These are phyloP conservation scores for Griposia aprilina DNA, from an alignment of 2,888 invertebrate genomes.

Conservation along the genomic window DNA sequence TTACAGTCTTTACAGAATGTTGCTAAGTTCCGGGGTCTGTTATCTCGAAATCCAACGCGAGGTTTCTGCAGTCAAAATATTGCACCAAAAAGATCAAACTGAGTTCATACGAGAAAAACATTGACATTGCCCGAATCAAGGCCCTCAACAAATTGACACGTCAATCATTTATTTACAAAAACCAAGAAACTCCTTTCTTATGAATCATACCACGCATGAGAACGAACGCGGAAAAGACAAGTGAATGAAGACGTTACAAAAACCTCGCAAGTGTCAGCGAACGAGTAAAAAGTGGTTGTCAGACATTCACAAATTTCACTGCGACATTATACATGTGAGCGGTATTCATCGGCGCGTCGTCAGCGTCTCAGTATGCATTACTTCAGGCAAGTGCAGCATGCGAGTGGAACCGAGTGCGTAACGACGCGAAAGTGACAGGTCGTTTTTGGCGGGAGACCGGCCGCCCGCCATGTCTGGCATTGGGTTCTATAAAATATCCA, in stretches of 20 bases:
- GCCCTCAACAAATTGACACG: slow-evolving; percentile 56
- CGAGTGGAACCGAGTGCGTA: slow-evolving; percentile 69
- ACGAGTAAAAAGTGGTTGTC: slow-evolving; percentile 77
- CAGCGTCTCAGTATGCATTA: slow-evolving; percentile 69
- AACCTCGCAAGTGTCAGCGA: slow-evolving; percentile 73
- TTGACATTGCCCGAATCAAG: slow-evolving; percentile 56
- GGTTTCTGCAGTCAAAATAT: not conserved
- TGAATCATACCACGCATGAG: slow-evolving; percentile 69
- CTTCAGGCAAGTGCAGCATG: slow-evolving; percentile 69
- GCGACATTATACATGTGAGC: slow-evolving; percentile 54
- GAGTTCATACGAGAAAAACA: slow-evolving; percentile 39
- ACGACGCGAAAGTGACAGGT: slow-evolving; percentile 79
- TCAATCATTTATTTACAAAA: slow-evolving; percentile 66
- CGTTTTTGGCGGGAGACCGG: slow-evolving; percentile 78
- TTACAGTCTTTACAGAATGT: not conserved
- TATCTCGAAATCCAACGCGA: not conserved
- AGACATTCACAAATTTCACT: slow-evolving; percentile 70
- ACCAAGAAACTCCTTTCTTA: slow-evolving; percentile 62
- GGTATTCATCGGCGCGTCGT: slow-evolving; percentile 72
- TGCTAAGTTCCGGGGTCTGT: not conserved
- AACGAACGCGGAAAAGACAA: slow-evolving; percentile 71
- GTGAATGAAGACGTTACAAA: slow-evolving; percentile 74
- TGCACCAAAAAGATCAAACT: slow-evolving; percentile 28
- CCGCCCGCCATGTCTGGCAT: slow-evolving; percentile 75
- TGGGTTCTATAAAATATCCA: slow-evolving; percentile 70